phyloP scores from a whole-genome alignment of 2,797 vertebrate genomes.

The Tiaroga cobitis region DNA sequence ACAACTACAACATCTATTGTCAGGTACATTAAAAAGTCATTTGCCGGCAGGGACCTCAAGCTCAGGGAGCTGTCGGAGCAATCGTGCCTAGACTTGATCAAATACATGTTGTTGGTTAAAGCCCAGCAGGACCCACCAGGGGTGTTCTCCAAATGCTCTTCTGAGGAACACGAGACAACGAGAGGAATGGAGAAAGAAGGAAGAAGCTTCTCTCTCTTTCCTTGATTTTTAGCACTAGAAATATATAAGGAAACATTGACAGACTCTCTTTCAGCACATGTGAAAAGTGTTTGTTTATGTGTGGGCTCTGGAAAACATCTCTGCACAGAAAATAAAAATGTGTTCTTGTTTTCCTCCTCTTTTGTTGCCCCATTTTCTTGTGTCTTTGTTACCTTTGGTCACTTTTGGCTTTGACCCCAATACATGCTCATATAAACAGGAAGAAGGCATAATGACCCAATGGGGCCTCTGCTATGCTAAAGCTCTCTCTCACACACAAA shows the following conservation, averaged over 20 bases:
- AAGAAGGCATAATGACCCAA: slow-evolving; percentile 69
- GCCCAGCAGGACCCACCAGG: slow-evolving; percentile 7
- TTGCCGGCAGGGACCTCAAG: slow-evolving; percentile 44
- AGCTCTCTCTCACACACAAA: not conserved
- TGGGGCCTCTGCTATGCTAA: slow-evolving; percentile 21
- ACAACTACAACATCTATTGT: slow-evolving; percentile 46
- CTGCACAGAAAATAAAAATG: not conserved
- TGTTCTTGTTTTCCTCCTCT: not conserved
- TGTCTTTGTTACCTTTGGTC: slow-evolving; percentile 55
- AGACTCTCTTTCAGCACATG: not conserved
- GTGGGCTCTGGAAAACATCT: slow-evolving; percentile 17
- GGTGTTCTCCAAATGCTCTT: slow-evolving; percentile 7
- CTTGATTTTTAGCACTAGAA: not conserved
- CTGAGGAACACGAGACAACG: not conserved
- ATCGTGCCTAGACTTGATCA: slow-evolving; percentile 49
- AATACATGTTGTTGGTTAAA: slow-evolving; percentile 48
- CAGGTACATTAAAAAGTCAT: slow-evolving; percentile 59
- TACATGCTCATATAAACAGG: slow-evolving; percentile 79
- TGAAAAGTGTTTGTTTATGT: not conserved
- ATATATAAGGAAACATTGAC: not conserved
- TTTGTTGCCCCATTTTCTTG: slow-evolving; percentile 38
- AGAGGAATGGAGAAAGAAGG: not conserved
- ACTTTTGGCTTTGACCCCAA: slow-evolving; percentile 76
- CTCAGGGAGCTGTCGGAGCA: slow-evolving; percentile 13
- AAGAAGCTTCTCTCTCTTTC: not conserved